These are phyloP conservation scores for Eupeodes corollae DNA, from an alignment of 1,140 invertebrate genomes.

Conservation along the genomic window DNA sequence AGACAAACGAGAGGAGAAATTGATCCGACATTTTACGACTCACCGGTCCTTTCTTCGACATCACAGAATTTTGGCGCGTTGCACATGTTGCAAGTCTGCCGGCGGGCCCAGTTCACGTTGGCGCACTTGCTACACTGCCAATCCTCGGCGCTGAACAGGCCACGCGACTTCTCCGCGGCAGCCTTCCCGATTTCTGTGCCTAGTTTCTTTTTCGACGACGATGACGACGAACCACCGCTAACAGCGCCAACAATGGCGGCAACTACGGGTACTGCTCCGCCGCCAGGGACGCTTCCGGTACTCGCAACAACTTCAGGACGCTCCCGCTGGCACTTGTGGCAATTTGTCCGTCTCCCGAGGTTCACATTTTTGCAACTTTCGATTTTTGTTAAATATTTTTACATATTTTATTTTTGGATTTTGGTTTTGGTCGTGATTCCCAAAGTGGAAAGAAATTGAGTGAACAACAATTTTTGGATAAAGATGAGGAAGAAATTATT, in stretches of 20 bases:
- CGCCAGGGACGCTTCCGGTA: slow-evolving; percentile 1
- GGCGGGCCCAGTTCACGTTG: slow-evolving; percentile 97
- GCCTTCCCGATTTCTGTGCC: slow-evolving; percentile 96
- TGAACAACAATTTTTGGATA: background rate
- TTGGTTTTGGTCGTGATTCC: slow-evolving; percentile 1
- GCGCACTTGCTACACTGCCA: slow-evolving; percentile 99
- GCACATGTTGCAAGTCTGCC: slow-evolving; percentile 96
- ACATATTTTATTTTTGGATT: slow-evolving; percentile 1
- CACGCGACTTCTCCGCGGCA: slow-evolving; percentile 94
- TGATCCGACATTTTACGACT: slow-evolving; percentile 13
- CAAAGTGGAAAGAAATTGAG: slow-evolving; percentile 1
- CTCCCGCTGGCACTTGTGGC: slow-evolving; percentile 82
- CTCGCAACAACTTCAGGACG: slow-evolving; percentile 36
- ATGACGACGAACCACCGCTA: slow-evolving; percentile 44
- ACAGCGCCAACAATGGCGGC: slow-evolving; percentile 27
- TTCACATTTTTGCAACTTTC: slow-evolving; percentile 86
- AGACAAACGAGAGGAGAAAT: background rate
- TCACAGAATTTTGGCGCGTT: slow-evolving; percentile 95
- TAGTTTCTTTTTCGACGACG: slow-evolving; percentile 76
- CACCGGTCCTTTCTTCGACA: slow-evolving; percentile 58
- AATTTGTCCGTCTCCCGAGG: slow-evolving; percentile 78
- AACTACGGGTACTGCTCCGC: background rate
- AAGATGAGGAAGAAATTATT: slow-evolving; percentile 2
- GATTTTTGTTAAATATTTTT: slow-evolving; percentile 17
- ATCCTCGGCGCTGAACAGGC: slow-evolving; percentile 94